Evolutionary conservation across 2,888 invertebrate genomes (phyloP).

Genomic region (Abrostola tripartita): DNA sequence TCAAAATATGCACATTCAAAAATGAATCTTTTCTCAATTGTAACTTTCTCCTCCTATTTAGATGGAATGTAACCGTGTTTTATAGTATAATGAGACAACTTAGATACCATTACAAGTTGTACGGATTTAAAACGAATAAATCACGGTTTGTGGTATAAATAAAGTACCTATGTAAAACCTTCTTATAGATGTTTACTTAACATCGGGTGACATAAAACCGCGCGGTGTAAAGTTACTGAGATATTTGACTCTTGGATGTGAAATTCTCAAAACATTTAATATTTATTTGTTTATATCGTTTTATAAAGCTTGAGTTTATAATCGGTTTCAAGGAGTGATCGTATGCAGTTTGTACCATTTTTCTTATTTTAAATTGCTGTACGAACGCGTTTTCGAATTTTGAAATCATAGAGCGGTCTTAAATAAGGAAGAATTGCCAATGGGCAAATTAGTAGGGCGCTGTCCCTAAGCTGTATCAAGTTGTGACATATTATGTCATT

Average conservation of each 20-base stretch:
- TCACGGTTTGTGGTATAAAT: conserved; percentile 56
- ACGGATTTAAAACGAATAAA: conserved; percentile 37
- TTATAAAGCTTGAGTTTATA: conserved; percentile 24
- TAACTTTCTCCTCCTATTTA: background rate
- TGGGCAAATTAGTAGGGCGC: too few species aligned
- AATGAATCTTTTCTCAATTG: too few species aligned
- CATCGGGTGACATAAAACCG: conserved; percentile 67
- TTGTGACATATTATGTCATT: too few species aligned
- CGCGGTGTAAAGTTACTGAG: conserved; percentile 62
- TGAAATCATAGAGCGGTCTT: too few species aligned
- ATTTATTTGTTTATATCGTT: conserved; percentile 34
- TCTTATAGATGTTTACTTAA: conserved; percentile 65
- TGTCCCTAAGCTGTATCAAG: too few species aligned
- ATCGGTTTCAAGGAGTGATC: conserved; percentile 10
- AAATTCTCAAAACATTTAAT: conserved; percentile 48
- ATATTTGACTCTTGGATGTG: conserved; percentile 47
- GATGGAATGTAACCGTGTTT: conserved; percentile 27
- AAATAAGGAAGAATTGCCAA: too few species aligned
- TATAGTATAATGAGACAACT: conserved; percentile 20
- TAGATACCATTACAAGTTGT: conserved; percentile 30
- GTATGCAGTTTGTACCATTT: conserved; percentile 6
- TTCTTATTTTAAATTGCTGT: background rate
- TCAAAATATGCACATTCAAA: too few species aligned
- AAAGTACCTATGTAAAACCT: conserved; percentile 61
- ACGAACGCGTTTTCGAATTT: too few species aligned